These are phyloP conservation scores for Cataglyphis altisquamis DNA, from an alignment of 2,888 invertebrate species.

Conservation along the genomic window DNA sequence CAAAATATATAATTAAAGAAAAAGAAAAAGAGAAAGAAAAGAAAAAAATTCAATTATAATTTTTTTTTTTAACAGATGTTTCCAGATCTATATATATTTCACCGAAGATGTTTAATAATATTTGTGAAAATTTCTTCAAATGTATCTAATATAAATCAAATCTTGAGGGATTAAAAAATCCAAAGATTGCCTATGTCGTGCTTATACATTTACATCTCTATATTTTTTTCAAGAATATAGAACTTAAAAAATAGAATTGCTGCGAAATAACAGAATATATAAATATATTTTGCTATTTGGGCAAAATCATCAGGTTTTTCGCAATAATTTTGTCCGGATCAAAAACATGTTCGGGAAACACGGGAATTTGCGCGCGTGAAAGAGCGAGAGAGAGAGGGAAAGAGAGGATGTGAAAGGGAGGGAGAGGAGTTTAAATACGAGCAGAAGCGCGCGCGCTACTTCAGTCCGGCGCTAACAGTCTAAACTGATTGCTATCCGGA, in stretches of 20 bases:
- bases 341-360: slow-evolving; percentile 36
- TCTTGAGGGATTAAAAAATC: not conserved
- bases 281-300: not conserved
- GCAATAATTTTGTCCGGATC: slow-evolving; percentile 31
- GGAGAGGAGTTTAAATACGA: slow-evolving; percentile 85
- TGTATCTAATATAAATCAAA: not conserved
- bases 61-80: not conserved
- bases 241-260: not conserved
- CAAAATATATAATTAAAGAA: not conserved
- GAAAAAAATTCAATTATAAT: not conserved
- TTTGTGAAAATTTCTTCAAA: not conserved
- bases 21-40: not conserved
- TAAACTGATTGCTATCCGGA: slow-evolving; percentile 81
- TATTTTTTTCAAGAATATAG: not conserved
- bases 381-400: slow-evolving; percentile 65
- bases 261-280: not conserved
- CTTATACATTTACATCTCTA: not conserved
- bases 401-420: slow-evolving; percentile 74
- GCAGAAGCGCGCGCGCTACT: slow-evolving; percentile 84
- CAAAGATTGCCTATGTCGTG: not conserved
- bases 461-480: slow-evolving; percentile 85
- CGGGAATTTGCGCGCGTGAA: slow-evolving; percentile 54
- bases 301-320: slow-evolving; percentile 20
- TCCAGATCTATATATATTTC: slow-evolving; percentile 2
- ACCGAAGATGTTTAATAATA: not conserved